Evolutionary conservation across 2,797 vertebrate species (phyloP).

Genomic region (Alauda arvensis): DNA sequence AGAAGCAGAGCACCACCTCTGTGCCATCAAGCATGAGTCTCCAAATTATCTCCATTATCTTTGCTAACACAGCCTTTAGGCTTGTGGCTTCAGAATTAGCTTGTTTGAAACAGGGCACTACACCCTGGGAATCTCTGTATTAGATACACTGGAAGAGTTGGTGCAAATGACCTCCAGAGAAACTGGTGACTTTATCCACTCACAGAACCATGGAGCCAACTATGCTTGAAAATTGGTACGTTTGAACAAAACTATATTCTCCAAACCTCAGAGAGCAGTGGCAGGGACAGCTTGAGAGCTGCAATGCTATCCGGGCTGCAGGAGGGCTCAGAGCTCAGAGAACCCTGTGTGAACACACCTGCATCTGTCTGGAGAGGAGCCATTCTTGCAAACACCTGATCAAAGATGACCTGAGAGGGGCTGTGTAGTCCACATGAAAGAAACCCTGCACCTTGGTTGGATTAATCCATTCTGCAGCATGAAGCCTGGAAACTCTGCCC

Average conservation of each 20-base stretch:
- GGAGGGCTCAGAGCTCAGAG: neutral
- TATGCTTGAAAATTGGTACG: accelerated
- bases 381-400: neutral
- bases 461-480: neutral
- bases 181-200: neutral
- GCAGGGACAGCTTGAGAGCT: neutral
- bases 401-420: neutral
- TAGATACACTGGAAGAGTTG: neutral
- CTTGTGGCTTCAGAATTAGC: neutral
- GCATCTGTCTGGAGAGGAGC: neutral
- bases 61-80: neutral
- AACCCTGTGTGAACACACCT: accelerated
- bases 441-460: neutral
- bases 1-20: neutral
- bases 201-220: accelerated
- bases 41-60: neutral
- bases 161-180: neutral
- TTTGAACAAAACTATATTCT: neutral
- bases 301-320: neutral
- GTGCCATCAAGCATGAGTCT: neutral
- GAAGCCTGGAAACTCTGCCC: neutral
- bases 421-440: neutral
- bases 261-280: neutral
- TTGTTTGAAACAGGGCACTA: neutral
- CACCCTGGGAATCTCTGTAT: neutral